Conservation (phyloP, 2,113 vertebrate species). For the Zosterops pallidus region DNA sequence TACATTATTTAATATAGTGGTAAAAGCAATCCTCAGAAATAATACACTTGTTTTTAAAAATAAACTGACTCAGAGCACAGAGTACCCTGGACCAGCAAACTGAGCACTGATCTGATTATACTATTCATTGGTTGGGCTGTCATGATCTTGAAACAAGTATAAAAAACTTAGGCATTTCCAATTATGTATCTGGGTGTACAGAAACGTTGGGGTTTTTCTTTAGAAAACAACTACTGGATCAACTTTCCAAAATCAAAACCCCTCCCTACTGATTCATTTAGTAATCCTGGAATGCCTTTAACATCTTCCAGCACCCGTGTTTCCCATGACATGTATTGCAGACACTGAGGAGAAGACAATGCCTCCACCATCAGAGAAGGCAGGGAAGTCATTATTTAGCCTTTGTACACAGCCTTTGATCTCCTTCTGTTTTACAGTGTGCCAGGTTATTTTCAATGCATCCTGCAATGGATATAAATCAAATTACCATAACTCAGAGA, state of each 20-base stretch:
- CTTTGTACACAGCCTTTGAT: neutral
- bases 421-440: neutral
- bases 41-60: neutral
- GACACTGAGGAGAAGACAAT: neutral
- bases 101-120: neutral
- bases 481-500: neutral
- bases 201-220: neutral
- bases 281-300: neutral
- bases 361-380: neutral
- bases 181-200: neutral
- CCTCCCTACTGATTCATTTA: neutral
- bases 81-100: neutral
- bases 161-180: neutral
- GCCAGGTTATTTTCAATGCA: neutral
- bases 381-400: neutral
- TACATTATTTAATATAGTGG: neutral
- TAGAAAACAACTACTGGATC: neutral
- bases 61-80: neutral
- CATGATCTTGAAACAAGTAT: fast-evolving
- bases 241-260: neutral
- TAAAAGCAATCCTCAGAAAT: neutral
- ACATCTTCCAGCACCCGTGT: neutral
- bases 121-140: neutral
- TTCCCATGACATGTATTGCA: neutral
- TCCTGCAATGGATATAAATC: neutral